Evolutionary conservation across 2,113 vertebrate species (phyloP), one percentile per base, ranked within the genome.

Genomic region (Lethenteron camtschaticum): DNA sequence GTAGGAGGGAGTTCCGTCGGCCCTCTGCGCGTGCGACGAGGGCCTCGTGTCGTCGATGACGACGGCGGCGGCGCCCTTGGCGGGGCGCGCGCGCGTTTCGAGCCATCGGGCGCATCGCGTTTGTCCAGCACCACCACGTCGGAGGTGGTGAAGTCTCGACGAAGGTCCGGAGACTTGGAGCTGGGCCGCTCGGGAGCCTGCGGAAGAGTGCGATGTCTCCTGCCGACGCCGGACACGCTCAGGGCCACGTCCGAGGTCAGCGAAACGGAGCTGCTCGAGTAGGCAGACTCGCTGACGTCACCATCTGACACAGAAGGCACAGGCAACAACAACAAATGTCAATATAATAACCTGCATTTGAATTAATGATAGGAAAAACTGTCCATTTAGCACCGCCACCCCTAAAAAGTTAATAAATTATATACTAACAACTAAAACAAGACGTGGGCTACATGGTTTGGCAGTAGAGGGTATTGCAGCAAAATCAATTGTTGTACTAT

Each of bases 111-210:
- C 56, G 70, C 41, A 79, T 97, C 94, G 77, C 96, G 94, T 72
- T 97, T 97, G 77, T 97, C 94, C 70, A 90, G 91, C 70, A 97
- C 86, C 78, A 95, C 94, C 18, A 90, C 73, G 88, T 86, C 70
- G 79, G 79, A 4, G 77, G 78, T 1, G 71, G 73, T 72, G 73
- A 68, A 72, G 69, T 71, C 57, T 3, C 72, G 70, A 18, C 80
- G 71, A 76, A 41, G 41, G 41, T 41, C 77, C 12, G 70, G 72
- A 9, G 76, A 71, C 76, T 86, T 91, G 75, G 58, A 12, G 75
- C 77, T 81, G 68, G 73, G 76, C 70, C 66, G 76, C 73, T 83
- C 81, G 1, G 69, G 73, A 18, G 75, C 73, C 75, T 89, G 88
- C 70, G 94, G 90, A 72, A 97, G 87, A 11, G 89, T 90, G 75